Base-by-base conservation (phyloP, 2,797 vertebrate genomes). In the Vultur gryphus region DNA sequence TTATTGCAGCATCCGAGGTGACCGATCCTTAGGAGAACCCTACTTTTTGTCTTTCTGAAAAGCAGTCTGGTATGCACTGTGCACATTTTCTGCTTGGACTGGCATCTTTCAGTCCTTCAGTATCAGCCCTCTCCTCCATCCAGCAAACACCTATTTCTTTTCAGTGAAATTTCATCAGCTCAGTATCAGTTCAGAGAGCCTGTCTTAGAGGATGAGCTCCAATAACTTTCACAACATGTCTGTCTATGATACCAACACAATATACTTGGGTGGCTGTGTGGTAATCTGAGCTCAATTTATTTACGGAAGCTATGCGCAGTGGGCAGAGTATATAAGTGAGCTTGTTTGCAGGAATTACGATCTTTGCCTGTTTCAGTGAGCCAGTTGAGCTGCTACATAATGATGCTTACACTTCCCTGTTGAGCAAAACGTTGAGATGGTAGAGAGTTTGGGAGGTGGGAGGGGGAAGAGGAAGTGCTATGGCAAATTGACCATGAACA, bases 401-500 rank as follows among this genome's bases (percentile, higher is more conserved):
- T 84, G 96, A 93, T 39, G 62, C 39, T 93, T 91, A 83, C 21
- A 25, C 75, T 95, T 94, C 91, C 90, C 86, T 95, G 67, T 82
- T 83, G 92, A 94, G 92, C 80, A 93, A 93, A 91, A 96, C 58
- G 73, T 91, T 90, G 86, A 89, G 71, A 75, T 61, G 54, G 59
- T 87, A 64, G 88, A 85, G 79, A 81, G 26, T 78, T 39, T 33
- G 51, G 94, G 95, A 96, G 82, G 77, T 82, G 31, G 67, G 43
- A 51, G 49, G 33, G 11, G 46, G 9, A 62, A 41, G 29, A 64
- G 14, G 26, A 81, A 82, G 24, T 19, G 61, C 79, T 93, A 44
- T 69, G 79, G 70, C 91, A 97, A 97, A 97, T 87, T 96, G 91
- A 96, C 96, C 73, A 76, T 91, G 92, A 96, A 94, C 66, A 95